Evolutionary conservation across 2,113 vertebrate genomes (phyloP), one percentile per base, ranked within the genome.

Genomic region (Benitochromis conjunctus): DNA sequence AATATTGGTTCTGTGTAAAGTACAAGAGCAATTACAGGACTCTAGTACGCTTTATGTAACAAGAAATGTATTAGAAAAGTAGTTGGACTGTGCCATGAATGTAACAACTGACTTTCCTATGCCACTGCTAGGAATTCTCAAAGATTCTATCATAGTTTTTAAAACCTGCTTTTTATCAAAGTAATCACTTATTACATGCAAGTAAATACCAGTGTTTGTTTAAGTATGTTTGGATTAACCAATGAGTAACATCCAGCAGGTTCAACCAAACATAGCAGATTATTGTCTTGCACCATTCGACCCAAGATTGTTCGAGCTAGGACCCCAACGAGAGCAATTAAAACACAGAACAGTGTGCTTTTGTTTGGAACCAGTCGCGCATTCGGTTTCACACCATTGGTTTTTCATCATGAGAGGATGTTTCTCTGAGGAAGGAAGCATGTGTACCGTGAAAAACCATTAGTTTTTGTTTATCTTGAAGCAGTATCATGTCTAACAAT

Each of bases 291-390:
- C 78, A 24, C 55, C 53, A 14, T 36, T 82, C 2, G 18, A 58
- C 34, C 62, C 77, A 57, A 81, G 46, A 81, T 51, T 80, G 80
- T 86, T 87, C 48, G 57, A 86, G 41, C 24, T 66, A 64, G 82
- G 34, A 88, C 84, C 79, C 87, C 53, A 77, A 84, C 60, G 79
- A 89, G 88, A 90, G 84, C 79, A 93, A 91, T 94, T 90, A 92
- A 89, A 89, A 83, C 86, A 71, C 74, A 69, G 88, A 88, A 90
- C 86, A 80, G 76, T 54, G 62, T 83, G 53, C 80, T 93, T 76
- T 83, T 93, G 91, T 90, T 86, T 89, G 81, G 82, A 89, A 74
- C 78, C 79, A 89, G 82, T 89, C 41, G 6, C 5, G 71, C 86
- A 11, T 84, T 92, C 13, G 21, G 82, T 80, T 90, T 94, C 83